Evolutionary conservation across 2,113 vertebrate genomes (phyloP).

Genomic region (Saguinus imperator): DNA sequence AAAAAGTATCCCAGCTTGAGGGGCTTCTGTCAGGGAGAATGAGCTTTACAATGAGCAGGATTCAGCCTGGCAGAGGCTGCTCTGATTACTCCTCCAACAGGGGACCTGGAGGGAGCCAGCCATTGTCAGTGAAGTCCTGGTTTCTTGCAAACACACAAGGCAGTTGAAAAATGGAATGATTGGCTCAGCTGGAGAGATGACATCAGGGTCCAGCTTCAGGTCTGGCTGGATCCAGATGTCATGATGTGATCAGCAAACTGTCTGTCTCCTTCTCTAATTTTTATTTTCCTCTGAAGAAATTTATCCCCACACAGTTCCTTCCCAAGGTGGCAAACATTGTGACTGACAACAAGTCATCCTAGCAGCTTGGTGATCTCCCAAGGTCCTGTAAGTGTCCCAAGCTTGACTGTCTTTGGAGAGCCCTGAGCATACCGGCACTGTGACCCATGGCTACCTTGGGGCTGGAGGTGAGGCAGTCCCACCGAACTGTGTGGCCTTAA

Average conservation of each 20-base stretch:
- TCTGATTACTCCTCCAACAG: neutral
- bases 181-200: neutral
- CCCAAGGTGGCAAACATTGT: neutral
- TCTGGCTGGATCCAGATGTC: neutral
- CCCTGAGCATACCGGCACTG: rapidly evolving
- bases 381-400: neutral
- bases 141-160: neutral
- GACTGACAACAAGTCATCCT: neutral
- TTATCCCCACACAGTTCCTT: neutral
- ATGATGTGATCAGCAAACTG: neutral
- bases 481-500: neutral
- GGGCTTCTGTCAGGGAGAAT: neutral
- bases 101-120: neutral
- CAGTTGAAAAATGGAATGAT: neutral
- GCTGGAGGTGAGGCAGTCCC: neutral
- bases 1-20: neutral
- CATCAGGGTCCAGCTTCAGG: neutral
- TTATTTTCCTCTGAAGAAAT: neutral
- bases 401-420: neutral
- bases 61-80: neutral
- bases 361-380: neutral
- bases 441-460: neutral
- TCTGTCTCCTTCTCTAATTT: neutral
- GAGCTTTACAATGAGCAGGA: neutral
- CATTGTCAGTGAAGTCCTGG: rapidly evolving